Evolutionary conservation across 2,113 vertebrate genomes (phyloP).

Genomic region (Planiliza haematocheilus): DNA sequence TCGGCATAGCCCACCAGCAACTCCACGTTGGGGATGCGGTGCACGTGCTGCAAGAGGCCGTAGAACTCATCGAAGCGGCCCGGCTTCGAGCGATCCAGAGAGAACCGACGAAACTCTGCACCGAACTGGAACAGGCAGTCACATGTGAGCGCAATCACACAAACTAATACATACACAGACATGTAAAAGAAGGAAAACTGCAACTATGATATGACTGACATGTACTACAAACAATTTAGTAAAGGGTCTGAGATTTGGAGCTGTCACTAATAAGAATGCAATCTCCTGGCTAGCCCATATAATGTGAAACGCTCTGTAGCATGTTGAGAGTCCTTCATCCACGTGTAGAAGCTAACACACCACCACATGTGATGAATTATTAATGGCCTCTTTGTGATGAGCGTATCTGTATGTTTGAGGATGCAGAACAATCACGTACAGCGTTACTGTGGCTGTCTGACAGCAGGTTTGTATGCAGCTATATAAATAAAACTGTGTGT

Average conservation of each 20-base stretch:
- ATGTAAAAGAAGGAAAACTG: too few relatives aligned
- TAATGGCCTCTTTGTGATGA: conserved; percentile 17
- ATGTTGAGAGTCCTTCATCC: conserved; percentile 2
- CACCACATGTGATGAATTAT: conserved; percentile 47
- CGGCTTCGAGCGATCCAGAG: conserved; percentile 95
- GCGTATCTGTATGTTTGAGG: not conserved
- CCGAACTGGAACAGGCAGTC: conserved; percentile 87
- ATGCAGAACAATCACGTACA: not conserved
- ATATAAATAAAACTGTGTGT: not conserved
- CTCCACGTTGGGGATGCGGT: conserved; percentile 96
- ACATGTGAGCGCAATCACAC: not conserved
- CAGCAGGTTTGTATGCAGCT: not conserved
- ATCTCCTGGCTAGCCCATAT: not conserved
- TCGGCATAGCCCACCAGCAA: conserved; percentile 96
- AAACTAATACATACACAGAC: not conserved
- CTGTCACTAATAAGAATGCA: too few relatives aligned
- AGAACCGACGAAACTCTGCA: conserved; percentile 98
- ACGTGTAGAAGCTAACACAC: conserved; percentile 20
- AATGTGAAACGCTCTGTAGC: not conserved
- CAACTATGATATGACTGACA: too few relatives aligned
- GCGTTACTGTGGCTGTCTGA: conserved; percentile 1
- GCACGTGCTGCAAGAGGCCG: conserved; percentile 94
- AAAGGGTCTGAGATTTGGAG: not conserved
- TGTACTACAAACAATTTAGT: too few relatives aligned
- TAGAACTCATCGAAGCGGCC: conserved; percentile 98